phyloP scores from a whole-genome alignment of 2,888 invertebrate genomes.

The Ophonus ardosiacus region DNA sequence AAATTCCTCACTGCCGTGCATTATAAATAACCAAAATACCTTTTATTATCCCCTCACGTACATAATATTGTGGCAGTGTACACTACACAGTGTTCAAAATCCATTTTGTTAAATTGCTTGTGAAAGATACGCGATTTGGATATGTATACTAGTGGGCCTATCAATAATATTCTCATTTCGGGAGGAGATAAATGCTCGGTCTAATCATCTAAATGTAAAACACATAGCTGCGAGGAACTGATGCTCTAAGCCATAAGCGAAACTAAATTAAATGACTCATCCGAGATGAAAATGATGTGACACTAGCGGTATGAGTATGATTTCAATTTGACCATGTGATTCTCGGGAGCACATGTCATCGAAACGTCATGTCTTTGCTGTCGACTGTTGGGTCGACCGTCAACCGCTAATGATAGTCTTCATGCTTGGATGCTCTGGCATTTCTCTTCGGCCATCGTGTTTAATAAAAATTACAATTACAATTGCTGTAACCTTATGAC shows the following conservation, averaged over 20 bases:
- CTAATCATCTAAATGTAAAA: not conserved
- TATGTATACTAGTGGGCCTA: not conserved
- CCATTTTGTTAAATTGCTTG: not conserved
- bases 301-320: conserved; percentile 37
- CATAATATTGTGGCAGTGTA: conserved; percentile 36
- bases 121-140: conserved; percentile 13
- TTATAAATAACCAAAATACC: conserved; percentile 73
- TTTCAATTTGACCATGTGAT: conserved; percentile 58
- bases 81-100: conserved; percentile 22
- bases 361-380: conserved; percentile 51
- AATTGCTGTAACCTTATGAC: not conserved
- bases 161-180: not conserved
- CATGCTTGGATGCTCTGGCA: conserved; percentile 33
- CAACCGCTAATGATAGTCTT: conserved; percentile 36
- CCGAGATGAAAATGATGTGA: conserved; percentile 53
- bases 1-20: conserved; percentile 73
- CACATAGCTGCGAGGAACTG: not conserved
- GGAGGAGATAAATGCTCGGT: not conserved
- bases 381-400: conserved; percentile 10
- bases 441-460: conserved; percentile 20
- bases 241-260: conserved; percentile 6
- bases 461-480: conserved; percentile 10
- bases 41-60: conserved; percentile 62
- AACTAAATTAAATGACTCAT: conserved; percentile 43
- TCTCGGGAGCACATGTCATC: conserved; percentile 61